Conservation (phyloP, 2,797 vertebrate genomes). For the Darevskia nairensis region DNA sequence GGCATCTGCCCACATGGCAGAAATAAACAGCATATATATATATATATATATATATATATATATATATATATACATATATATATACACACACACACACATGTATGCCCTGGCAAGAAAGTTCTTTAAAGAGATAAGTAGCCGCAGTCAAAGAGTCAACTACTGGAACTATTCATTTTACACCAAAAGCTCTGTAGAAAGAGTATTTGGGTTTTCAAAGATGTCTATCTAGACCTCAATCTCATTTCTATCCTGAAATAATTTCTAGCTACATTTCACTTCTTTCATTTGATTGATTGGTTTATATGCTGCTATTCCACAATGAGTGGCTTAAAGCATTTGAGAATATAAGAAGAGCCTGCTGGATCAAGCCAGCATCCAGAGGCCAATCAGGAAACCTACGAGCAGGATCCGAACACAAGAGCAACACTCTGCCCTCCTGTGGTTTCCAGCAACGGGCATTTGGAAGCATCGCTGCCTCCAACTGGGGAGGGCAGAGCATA, state of each 20-base stretch:
- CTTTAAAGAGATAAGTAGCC: neutral
- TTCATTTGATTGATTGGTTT: too few relatives aligned
- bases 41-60: neutral
- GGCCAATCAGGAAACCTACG: too few relatives aligned
- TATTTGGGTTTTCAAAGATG: neutral
- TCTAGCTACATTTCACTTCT: neutral
- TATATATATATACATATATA: too few relatives aligned
- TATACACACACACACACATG: neutral
- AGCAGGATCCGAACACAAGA: too few relatives aligned
- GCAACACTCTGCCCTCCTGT: too few relatives aligned
- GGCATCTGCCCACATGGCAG: conserved; percentile 23
- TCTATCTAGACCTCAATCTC: neutral
- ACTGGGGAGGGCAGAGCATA: neutral
- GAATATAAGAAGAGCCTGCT: too few relatives aligned
- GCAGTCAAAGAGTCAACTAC: neutral
- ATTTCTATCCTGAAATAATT: neutral
- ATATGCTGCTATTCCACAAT: too few relatives aligned
- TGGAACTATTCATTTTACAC: neutral
- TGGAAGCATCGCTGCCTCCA: neutral
- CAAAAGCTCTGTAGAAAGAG: neutral
- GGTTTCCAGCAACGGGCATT: neutral
- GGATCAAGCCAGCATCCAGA: too few relatives aligned
- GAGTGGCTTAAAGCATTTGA: neutral
- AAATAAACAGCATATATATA: conserved; percentile 22
- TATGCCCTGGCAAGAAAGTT: neutral